A percentile compares a stretch with the other conserved stretches of the same genome.
Conservation (phyloP, 2,888 invertebrate species). For the Drosophila anomelani region DNA sequence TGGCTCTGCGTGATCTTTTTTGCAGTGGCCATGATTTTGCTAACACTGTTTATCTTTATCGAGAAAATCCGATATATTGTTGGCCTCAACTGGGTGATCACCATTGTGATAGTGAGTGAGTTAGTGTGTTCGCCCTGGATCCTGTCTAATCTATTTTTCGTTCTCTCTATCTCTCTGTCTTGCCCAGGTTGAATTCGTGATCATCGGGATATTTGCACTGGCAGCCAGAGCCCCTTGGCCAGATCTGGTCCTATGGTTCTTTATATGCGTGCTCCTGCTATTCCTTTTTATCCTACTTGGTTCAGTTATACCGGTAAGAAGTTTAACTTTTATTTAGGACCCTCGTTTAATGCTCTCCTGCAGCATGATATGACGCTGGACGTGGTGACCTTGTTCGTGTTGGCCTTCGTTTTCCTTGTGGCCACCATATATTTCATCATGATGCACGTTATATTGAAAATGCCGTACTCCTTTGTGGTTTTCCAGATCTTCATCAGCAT, state of each 20-base stretch:
- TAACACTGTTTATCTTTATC: constrained; percentile 65
- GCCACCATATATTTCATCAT: constrained; percentile 66
- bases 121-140: background rate
- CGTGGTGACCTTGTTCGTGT: constrained; percentile 74
- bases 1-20: constrained; percentile 63
- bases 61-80: constrained; percentile 59
- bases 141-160: background rate
- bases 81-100: constrained; percentile 62
- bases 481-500: constrained; percentile 55
- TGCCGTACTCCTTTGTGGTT: constrained; percentile 51
- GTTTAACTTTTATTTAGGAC: rapidly evolving
- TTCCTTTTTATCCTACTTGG: constrained; percentile 60
- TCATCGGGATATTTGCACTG: constrained; percentile 55
- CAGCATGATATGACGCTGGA: constrained; percentile 79
- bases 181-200: constrained; percentile 65
- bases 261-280: constrained; percentile 50
- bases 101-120: constrained; percentile 66
- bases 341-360: background rate
- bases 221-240: constrained; percentile 40
- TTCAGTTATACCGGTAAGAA: constrained; percentile 59
- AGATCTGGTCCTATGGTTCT: constrained; percentile 51
- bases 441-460: constrained; percentile 52
- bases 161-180: background rate
- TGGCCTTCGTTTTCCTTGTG: constrained; percentile 73
- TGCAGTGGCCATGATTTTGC: constrained; percentile 49